Evolutionary conservation across 2,797 vertebrate species (phyloP).

Genomic region (Chromobotia macracanthus): DNA sequence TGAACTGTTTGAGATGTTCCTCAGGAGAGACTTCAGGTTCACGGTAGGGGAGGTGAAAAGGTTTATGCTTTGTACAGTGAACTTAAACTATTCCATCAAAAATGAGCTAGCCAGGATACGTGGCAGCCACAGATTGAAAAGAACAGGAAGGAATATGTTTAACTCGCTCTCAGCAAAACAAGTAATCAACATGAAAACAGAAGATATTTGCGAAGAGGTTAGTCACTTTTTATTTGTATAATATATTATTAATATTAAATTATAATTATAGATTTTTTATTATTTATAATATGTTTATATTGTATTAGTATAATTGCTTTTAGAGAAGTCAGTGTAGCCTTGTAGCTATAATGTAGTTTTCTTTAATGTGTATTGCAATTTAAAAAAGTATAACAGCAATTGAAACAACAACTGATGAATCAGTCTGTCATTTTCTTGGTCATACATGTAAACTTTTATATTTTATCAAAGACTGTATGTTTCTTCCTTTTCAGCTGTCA

Average conservation of each 20-base stretch:
- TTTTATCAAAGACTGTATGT: conserved; percentile 17
- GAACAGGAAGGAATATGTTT: conserved; percentile 63
- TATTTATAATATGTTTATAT: too few species aligned
- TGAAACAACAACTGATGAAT: too few species aligned
- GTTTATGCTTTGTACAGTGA: conserved; percentile 78
- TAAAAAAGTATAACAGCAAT: too few species aligned
- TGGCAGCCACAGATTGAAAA: conserved; percentile 71
- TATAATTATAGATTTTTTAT: too few species aligned
- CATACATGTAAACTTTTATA: background rate
- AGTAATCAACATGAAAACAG: conserved; percentile 73
- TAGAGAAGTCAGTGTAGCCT: too few species aligned
- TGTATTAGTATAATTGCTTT: too few species aligned
- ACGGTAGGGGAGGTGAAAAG: conserved; percentile 70
- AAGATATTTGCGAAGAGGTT: conserved; percentile 79
- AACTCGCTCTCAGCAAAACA: conserved; percentile 69
- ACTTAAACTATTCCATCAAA: conserved; percentile 85
- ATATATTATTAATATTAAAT: background rate
- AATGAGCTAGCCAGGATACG: conserved; percentile 81
- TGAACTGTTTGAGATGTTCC: conserved; percentile 84
- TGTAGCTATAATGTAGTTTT: too few species aligned
- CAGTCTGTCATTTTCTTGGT: too few species aligned
- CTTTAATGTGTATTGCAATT: too few species aligned
- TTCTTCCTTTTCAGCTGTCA: conserved; percentile 66
- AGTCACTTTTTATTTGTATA: background rate
- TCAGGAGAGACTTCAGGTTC: conserved; percentile 82